phyloP scores from a whole-genome alignment of 2,113 vertebrate genomes.

The Atherinomorus stipes region DNA sequence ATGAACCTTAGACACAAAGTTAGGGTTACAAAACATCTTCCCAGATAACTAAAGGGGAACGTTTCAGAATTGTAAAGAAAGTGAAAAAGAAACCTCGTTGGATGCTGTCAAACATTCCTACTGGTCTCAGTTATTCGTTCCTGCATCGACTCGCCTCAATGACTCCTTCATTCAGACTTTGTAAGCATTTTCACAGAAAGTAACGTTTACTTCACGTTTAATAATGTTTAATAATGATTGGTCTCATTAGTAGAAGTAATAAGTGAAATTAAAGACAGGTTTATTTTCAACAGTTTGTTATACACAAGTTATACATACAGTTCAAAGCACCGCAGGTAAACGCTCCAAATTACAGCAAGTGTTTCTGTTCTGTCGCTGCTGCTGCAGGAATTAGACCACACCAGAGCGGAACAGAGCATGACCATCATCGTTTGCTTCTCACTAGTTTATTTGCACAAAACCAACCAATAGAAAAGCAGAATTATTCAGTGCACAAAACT shows the following conservation, averaged over 20 bases:
- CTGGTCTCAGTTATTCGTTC: constrained; percentile 44
- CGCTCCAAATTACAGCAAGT: constrained; percentile 28
- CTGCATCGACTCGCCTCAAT: constrained; percentile 2
- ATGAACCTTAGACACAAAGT: constrained; percentile 88
- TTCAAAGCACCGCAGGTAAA: constrained; percentile 84
- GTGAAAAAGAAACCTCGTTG: constrained; percentile 64
- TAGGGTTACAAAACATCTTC: constrained; percentile 63
- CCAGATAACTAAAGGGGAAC: constrained; percentile 20
- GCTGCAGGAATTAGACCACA: constrained; percentile 48
- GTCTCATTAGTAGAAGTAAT: constrained; percentile 71
- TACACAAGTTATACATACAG: constrained; percentile 82
- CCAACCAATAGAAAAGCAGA: constrained; percentile 5
- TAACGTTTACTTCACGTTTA: constrained; percentile 75
- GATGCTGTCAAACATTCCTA: constrained; percentile 64
- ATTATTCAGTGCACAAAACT: constrained; percentile 22
- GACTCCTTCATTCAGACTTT: constrained; percentile 54
- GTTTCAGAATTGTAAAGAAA: constrained; percentile 77
- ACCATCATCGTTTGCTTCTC: neutral
- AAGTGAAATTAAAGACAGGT: constrained; percentile 73
- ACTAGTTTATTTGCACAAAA: constrained; percentile 12
- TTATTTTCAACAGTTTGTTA: constrained; percentile 78
- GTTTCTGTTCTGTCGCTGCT: neutral
- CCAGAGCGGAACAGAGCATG: neutral
- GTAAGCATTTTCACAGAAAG: constrained; percentile 42
- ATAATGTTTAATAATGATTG: too few species aligned